Conservation (phyloP, 2,113 vertebrate genomes). For the Rhombomys opimus region DNA sequence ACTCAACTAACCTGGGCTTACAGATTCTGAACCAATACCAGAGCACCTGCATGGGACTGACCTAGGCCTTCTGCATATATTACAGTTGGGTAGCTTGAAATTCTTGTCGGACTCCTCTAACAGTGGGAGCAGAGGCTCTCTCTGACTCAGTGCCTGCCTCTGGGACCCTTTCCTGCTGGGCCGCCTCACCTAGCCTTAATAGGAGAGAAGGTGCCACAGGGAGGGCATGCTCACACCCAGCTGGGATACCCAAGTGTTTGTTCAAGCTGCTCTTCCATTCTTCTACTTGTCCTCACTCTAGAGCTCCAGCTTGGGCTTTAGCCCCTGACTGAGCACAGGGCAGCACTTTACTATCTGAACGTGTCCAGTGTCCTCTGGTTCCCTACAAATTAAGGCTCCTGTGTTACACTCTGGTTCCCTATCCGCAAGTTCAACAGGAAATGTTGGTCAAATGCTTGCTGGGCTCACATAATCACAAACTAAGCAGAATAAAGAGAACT, state of each 20-base stretch:
- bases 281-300: no score
- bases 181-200: background rate
- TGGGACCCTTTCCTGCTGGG: background rate
- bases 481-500: constrained; percentile 15
- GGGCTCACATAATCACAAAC: constrained; percentile 11
- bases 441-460: background rate
- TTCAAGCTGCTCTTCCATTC: background rate
- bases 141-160: background rate
- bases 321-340: background rate
- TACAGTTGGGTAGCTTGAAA: background rate
- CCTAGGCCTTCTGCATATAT: background rate
- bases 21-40: background rate
- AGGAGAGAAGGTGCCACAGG: background rate
- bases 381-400: background rate
- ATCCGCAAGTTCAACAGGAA: background rate
- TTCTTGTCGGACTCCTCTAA: background rate
- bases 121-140: background rate
- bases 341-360: background rate
- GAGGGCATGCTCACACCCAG: background rate
- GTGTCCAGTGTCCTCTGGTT: background rate
- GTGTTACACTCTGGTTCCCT: background rate
- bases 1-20: background rate
- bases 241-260: background rate
- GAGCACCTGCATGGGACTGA: background rate
- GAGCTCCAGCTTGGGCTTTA: background rate